Evolutionary conservation across 1,140 invertebrate species (phyloP), one percentile per base, ranked within the genome.

Genomic region (Drosophila teissieri): DNA sequence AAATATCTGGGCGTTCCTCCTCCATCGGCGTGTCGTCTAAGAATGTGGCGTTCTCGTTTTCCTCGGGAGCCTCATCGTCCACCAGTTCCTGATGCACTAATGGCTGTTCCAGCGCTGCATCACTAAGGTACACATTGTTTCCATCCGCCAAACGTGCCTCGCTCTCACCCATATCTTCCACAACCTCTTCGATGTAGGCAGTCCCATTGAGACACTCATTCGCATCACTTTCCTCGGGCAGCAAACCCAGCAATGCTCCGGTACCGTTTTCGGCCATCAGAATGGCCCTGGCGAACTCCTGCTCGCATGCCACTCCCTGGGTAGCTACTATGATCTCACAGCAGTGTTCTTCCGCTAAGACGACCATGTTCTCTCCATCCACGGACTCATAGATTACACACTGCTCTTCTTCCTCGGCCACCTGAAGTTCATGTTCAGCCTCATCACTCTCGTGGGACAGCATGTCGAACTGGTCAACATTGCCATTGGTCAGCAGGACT

Each of bases 261-360:
- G 49, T 14, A 3, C 68, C 70, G 22, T 75, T 57, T 10, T 60
- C 61, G 36, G 60, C 10, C 58, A 75, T 75, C 14, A 85, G 31
- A n/a, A 63, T 63, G 19, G 82, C 36, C 42, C 80, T 45, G 14
- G 68, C 68, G 7, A 85, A 64, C n/a, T 80, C 80, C 17, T 78
- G 82, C 17, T 81, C 82, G 42, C 40, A 49, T 10, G 78, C 45
- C 7, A 77, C 78, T 5, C 61, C n/a, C 8, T 82, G 75, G 0
- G 74, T 80, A 8, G 78, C 15, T 24, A 83, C 79, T n/a, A 88
- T 79, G 6, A 89, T 86, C 27, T 89, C 83, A 40, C 82, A 86
- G 49, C 82, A 86, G 34, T 86, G 75, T 10, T 88, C 83, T 15
- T 86, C 72, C 10, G 51, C 48, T n/a, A 83, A 19, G 1, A 86